These are phyloP conservation scores for Calliopum simillimum DNA, from an alignment of 2,888 invertebrate genomes.

Conservation along the genomic window DNA sequence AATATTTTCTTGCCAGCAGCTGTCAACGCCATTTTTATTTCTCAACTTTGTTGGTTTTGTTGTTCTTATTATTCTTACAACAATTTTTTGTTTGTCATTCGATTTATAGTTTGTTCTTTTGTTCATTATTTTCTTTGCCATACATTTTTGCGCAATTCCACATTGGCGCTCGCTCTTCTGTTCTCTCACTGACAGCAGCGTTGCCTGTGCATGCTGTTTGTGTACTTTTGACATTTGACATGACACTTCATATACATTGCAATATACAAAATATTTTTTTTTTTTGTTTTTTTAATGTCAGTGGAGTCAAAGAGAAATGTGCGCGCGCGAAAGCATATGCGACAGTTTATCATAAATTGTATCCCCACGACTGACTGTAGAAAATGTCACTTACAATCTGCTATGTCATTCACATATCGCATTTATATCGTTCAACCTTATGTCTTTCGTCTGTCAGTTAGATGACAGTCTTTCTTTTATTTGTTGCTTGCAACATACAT, in stretches of 20 bases:
- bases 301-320: too few species aligned
- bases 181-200: not conserved
- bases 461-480: too few species aligned
- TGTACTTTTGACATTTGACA: conserved; percentile 54
- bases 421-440: too few species aligned
- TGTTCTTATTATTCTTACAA: conserved; percentile 28
- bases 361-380: too few species aligned
- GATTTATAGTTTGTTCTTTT: conserved; percentile 36
- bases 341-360: too few species aligned
- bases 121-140: conserved; percentile 12
- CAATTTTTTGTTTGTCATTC: conserved; percentile 40
- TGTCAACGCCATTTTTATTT: conserved; percentile 39
- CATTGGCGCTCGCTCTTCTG: not conserved
- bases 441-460: too few species aligned
- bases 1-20: conserved; percentile 33
- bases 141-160: not conserved
- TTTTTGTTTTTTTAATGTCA: not conserved
- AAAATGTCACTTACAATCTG: too few species aligned
- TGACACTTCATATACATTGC: conserved; percentile 47
- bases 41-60: conserved; percentile 30
- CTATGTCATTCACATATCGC: too few species aligned
- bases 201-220: not conserved
- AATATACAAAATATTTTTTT: conserved; percentile 12
- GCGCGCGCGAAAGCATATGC: too few species aligned
- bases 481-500: not conserved